Evolutionary conservation across 2,797 vertebrate species (phyloP), one percentile per base, ranked within the genome.

Genomic region (Alfaro cultratus): DNA sequence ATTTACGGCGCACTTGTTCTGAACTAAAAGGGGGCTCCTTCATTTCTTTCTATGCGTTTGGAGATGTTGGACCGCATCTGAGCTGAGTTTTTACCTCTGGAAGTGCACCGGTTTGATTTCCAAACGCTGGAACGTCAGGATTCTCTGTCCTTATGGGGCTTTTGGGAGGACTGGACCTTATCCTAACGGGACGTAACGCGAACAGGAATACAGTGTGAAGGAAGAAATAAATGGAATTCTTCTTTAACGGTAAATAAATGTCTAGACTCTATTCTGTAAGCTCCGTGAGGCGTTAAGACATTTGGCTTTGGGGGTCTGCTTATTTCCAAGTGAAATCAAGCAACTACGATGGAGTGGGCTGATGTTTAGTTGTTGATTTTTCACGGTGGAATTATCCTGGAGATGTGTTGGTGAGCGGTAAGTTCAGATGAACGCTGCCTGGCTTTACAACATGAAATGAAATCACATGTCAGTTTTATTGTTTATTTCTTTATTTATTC

Each of bases 1-100:
- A 97, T 96, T 97, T 96, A 95, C 90, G 87, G 91, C 93, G 95
- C 87, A 95, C 96, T 95, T 96, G 93, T 94, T 95, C 93, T 88
- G 94, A 90, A 91, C 91, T 95, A 92, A 73, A 94, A 79, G 92
- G 95, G 93, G 72, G 93, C 93, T 91, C 92, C 92, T 95, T 90
- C 80, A 93, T 94, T 94, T 94, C 74, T 94, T 88, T 93, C 91
- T 85, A 74, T 90, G 79, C 73, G 78, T 55, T 75, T 81, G 60
- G 79, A 78, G 74, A 79, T 82, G 81, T 86, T 90, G 86, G 87
- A 88, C 89, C 89, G 95, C 95, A 94, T 95, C 92, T 95, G 81
- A 89, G 81, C 85, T 72, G 93, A 95, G 92, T 94, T 93, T 94
- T 90, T 87, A 77, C 74, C 81, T 68, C 78, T 78, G 89, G 92